Evolutionary conservation across 2,113 vertebrate genomes (phyloP), one percentile per base, ranked within the genome.

Genomic region (Cynoglossus semilaevis): DNA sequence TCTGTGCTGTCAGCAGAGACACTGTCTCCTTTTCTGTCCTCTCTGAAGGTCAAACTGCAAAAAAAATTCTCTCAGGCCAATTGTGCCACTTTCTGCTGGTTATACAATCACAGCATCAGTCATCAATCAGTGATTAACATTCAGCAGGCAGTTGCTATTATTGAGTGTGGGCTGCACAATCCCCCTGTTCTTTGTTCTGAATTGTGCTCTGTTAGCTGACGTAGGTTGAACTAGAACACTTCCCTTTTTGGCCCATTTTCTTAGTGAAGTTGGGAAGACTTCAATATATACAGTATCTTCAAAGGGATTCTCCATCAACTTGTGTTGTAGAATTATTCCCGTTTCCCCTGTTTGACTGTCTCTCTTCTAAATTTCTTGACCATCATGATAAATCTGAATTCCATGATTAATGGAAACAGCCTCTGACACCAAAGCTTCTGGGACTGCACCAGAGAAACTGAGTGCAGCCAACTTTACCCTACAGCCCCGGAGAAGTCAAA

Each of bases 91-190:
- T 68, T 62, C 44, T 60, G 48, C 74, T 60, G 36, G 71, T 82
- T 72, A 79, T 76, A 75, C 75, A 86, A 86, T 82, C 71, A 43
- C 53, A 72, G 49, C 22, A 29, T 29, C 65, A 46, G 59, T 72
- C 59, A 75, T 56, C 51, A 77, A 69, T 72, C 72, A 85, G 77
- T 83, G 79, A 76, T 19, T 45, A 67, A 15, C 59, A 42, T 75
- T 71, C n/a, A 55, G 58, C 68, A 77, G 79, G 83, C 78, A 47
- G 22, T 54, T 42, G 53, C 54, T 34, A 4, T 56, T 34, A 2
- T 9, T 9, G 12, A 18, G n/a, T 41, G 9, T 35, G 10, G 37
- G 42, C n/a, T n/a, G n/a, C n/a, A n/a, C n/a, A n/a, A n/a, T n/a
- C n/a, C n/a, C n/a, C n/a, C n/a, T 29, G 22, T 29, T 29, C 22